Evolutionary conservation across 2,113 vertebrate species (phyloP).

Genomic region (Gila orcuttii): DNA sequence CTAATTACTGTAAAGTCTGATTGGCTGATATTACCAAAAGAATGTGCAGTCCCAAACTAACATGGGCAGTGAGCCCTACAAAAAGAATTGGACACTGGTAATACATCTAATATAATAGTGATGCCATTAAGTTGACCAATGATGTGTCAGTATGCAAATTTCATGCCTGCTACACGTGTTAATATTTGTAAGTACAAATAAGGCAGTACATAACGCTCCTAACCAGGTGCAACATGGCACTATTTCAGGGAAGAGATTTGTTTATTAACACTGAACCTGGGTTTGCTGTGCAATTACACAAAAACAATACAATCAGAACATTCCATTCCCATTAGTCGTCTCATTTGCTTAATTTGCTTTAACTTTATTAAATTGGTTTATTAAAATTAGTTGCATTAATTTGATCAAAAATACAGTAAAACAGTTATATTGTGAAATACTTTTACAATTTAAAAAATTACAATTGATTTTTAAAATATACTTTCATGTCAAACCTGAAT

Average conservation of each 20-base stretch:
- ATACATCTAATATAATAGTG: background rate
- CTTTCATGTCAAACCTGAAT: background rate
- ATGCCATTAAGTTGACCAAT: slow-evolving; percentile 9
- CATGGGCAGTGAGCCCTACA: background rate
- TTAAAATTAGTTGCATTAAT: background rate
- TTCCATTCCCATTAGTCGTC: background rate
- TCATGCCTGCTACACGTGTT: background rate
- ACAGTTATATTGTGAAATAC: background rate
- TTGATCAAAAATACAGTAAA: background rate
- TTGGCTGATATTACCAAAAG: background rate
- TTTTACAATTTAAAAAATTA: background rate
- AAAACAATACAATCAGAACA: too few species aligned
- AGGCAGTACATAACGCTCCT: background rate
- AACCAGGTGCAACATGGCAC: background rate
- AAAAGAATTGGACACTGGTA: background rate
- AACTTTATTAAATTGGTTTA: background rate
- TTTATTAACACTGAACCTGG: too few species aligned
- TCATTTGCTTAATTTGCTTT: too few species aligned
- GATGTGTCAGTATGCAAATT: background rate
- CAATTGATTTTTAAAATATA: background rate
- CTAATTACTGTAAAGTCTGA: background rate
- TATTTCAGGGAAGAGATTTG: too few species aligned
- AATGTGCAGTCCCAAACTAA: background rate
- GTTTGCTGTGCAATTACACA: too few species aligned
- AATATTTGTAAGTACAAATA: background rate